Evolutionary conservation across 1,140 invertebrate genomes (phyloP), one percentile per base, ranked within the genome.

Genomic region (Sitobion miscanthi): DNA sequence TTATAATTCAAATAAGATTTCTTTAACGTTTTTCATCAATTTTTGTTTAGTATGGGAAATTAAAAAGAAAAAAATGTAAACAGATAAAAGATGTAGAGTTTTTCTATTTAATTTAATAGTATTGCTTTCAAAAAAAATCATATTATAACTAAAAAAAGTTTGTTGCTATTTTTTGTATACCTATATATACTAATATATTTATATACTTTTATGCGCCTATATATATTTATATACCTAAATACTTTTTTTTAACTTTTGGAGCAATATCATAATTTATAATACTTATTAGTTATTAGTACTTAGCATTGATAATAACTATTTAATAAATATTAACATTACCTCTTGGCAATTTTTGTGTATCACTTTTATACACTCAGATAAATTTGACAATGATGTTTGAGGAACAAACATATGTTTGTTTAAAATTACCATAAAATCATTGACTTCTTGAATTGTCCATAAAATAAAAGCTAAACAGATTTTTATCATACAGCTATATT

Each of bases 321-420:
- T 42, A 83, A 38, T 23, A 21, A 83, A 62, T 9, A 85, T 47
- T 25, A 42, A 38, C 38, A 62, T 69, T 95, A 97, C 97, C 95
- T 97, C 96, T 89, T 97, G 96, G 94, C 98, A 98, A 90, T 98
- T 97, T 94, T 96, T 96, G 94, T 97, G 96, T 57, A 98, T 96
- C 94, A 97, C 96, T 85, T 97, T 96, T 83, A 99, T 97, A 96
- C 98, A 99, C 95, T 99, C 98, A 25, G 98, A 97, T 88, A 99
- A 96, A 8, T 97, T 97, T 88, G 97, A 97, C 93, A 99, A 95
- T 11, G 97, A 96, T 92, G 98, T 97, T 95, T 99, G 98, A 30
- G 98, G 98, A 94, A 97, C 97, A 95, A 99, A 99, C 38, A 99
- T 97, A 95, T 99, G 98, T 94, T 96, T 98, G 94, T 96, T 97